A percentile compares a stretch with the other conserved stretches of the same genome.
These are phyloP conservation scores for Chloropsis hardwickii DNA, from an alignment of 2,113 vertebrate species.

Conservation along the genomic window DNA sequence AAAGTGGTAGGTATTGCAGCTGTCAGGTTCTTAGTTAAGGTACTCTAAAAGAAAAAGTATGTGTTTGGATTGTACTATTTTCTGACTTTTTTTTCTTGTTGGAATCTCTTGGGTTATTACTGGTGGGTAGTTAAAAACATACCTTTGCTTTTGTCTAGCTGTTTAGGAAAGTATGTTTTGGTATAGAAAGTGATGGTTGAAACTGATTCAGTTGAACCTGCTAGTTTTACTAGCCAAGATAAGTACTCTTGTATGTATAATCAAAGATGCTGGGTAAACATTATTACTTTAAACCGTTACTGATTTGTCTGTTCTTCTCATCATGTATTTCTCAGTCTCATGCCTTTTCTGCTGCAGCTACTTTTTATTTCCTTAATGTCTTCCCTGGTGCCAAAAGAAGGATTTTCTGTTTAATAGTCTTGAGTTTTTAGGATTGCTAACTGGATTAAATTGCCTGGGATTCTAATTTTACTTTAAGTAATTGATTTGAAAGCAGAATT, in stretches of 20 bases:
- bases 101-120: neutral
- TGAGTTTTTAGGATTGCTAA: neutral
- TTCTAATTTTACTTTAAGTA: neutral
- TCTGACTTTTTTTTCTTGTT: neutral
- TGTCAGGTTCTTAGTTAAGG: constrained; percentile 17
- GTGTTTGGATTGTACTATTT: neutral
- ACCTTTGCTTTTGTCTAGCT: neutral
- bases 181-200: neutral
- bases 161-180: neutral
- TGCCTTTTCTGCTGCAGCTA: neutral
- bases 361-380: neutral
- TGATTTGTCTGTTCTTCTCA: neutral
- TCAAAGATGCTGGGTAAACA: neutral
- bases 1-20: constrained; percentile 77
- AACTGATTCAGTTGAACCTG: neutral
- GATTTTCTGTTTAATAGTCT: neutral
- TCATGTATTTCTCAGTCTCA: neutral
- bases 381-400: neutral
- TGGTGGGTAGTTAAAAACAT: neutral
- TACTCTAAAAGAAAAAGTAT: neutral
- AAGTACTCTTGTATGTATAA: neutral
- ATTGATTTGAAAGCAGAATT: neutral
- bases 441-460: neutral
- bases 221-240: neutral
- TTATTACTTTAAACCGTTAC: neutral